Evolutionary conservation across 1,140 invertebrate genomes (phyloP), one percentile per base, ranked within the genome.

Genomic region (Drosophila burlai): DNA sequence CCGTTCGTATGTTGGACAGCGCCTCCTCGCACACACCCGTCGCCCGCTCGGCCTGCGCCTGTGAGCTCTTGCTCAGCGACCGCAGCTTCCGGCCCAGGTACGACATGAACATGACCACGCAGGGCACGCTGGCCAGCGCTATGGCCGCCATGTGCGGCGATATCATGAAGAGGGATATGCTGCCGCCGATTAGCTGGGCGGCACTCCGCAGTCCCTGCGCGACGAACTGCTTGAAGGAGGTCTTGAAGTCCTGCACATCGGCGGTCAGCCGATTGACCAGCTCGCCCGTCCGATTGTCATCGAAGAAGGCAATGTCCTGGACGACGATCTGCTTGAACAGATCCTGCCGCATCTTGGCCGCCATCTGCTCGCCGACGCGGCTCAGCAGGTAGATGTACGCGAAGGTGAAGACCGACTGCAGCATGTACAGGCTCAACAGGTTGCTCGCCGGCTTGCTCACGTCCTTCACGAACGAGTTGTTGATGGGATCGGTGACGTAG

Each of bases 211-310:
- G 90, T 3, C 98, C 98, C 93, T 98, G 97, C 6, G 98, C 97
- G 64, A 99, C 96, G 50, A 96, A 96, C 75, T 97, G 95, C 93
- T 99, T 99, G 91, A 99, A 99, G 6, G 97, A 97, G 83, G 98
- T 98, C 94, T 99, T 99, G 90, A 99, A 99, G 85, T 99, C 98
- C 93, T 99, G 98, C 21, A 99, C 96, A 94, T 99, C 98, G 76
- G 96, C 95, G 29, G 98, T 98, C 61, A 99, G 93, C 87, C 97
- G 96, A 93, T 97, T 98, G 38, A 98, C 95, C 50, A 99, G 94
- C 94, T 99, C 98, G 15, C 98, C 98, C 16, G 97, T 98, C 87
- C 97, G 96, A 90, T 98, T 96, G 81, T 94, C 94, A 93, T 99
- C 98, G 94, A 98, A 99, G 93, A 99, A 99, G 29, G 95, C 94